These are phyloP conservation scores for Heteromurus nitidus DNA, from an alignment of 2,888 invertebrate species.

Conservation along the genomic window DNA sequence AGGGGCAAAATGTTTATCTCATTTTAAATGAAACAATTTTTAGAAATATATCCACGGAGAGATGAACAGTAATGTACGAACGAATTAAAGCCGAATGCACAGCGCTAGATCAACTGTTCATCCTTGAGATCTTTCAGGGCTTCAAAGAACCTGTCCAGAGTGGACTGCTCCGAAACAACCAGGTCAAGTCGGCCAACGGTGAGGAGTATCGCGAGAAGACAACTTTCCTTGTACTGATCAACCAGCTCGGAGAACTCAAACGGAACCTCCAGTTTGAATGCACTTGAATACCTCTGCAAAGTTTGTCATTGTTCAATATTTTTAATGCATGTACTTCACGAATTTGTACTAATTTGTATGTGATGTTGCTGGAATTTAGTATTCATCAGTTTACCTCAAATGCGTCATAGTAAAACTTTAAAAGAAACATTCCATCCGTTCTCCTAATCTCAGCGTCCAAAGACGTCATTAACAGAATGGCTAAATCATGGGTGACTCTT, in stretches of 20 bases:
- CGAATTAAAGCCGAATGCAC: too few relatives aligned
- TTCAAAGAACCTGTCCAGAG: conserved; percentile 64
- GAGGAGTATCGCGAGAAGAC: conserved; percentile 64
- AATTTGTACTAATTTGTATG: too few relatives aligned
- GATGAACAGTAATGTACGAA: too few relatives aligned
- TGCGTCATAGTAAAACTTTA: conserved; percentile 72
- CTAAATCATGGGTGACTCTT: conserved; percentile 73
- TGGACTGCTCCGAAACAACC: conserved; percentile 58
- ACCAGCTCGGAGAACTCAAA: conserved; percentile 59
- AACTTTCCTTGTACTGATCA: conserved; percentile 66
- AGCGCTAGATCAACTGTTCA: conserved; percentile 47
- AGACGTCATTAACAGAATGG: conserved; percentile 73
- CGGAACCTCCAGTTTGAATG: conserved; percentile 58
- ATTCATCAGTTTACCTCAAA: conserved; percentile 68
- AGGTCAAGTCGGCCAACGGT: conserved; percentile 64
- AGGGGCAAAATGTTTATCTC: too few relatives aligned
- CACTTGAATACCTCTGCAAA: conserved; percentile 30
- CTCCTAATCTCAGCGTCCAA: conserved; percentile 68
- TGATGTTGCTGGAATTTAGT: too few relatives aligned
- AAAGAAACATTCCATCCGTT: conserved; percentile 55
- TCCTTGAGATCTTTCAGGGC: conserved; percentile 64
- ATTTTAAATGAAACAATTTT: too few relatives aligned
- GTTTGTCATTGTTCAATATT: too few relatives aligned
- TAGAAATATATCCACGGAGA: too few relatives aligned
- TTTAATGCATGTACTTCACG: too few relatives aligned